Base-by-base conservation (phyloP, 2,888 invertebrate species). In the Rhagonycha fulva region DNA sequence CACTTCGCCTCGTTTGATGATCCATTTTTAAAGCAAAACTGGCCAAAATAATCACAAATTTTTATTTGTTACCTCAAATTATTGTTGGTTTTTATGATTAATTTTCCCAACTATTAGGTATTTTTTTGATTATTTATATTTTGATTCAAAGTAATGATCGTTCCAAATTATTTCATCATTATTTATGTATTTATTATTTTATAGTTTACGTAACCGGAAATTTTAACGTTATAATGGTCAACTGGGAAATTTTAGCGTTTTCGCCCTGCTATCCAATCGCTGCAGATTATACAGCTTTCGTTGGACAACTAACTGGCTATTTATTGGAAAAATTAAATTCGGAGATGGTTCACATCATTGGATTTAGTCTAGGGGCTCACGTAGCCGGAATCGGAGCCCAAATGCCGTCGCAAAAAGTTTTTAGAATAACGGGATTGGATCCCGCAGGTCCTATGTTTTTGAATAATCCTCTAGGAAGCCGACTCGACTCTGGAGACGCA, bases 381-480 rank as follows among this genome's bases (percentile, higher is more conserved):
- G 67, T 74, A 19, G 78, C 72, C 9, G 78, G 72, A 14, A 61
- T 76, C 30, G 76, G 73, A 5, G 76, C 69, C 14, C 61, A 76
- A 28, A 74, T 78, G 76, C 72, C 70, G 66, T 62, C 12, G 2
- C 14, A 10, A 30, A 76, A 76, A 74, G 14, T 76, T 60, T 14
- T 72, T n/a, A 23, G 78, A 62, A 76, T 78, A n/a, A 78, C 78
- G 9, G 78, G 78, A 24, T 62, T 78, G 14, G 78, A 78, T 72
- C 78, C 78, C n/a, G 78, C 78, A 3, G 75, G 71, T 23, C 76
- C 76, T 0, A 68, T 74, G 71, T 76, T 76, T 32, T 12, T 78
- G 19, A 74, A 74, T 14, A 69, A 67, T 23, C 61, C 69, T 2
- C 4, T 60, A 23, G 60, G 23, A 3, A 71, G 63, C 26, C 68